A percentile compares a stretch with the other conserved stretches of the same genome.
These are phyloP conservation scores for Synergus umbraculus DNA, from an alignment of 2,888 invertebrate genomes.

Conservation along the genomic window DNA sequence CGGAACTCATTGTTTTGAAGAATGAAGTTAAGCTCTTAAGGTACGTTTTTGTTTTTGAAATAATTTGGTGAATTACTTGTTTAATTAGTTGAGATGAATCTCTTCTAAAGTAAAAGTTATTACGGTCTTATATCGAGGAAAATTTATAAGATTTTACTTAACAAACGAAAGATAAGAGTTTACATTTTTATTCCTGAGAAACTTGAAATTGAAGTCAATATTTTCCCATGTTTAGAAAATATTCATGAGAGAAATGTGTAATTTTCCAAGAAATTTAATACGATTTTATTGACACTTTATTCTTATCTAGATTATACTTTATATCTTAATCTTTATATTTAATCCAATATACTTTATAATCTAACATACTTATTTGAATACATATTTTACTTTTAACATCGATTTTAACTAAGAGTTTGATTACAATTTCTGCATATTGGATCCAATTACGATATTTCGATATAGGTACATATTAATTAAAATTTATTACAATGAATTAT, in stretches of 20 bases:
- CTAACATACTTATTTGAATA: no score
- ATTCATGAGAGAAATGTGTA: no score
- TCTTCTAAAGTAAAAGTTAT: neutral
- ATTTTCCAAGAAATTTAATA: no score
- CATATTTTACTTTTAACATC: no score
- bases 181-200: no score
- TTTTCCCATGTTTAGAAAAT: no score
- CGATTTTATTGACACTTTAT: no score
- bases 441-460: neutral
- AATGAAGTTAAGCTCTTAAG: slow-evolving; percentile 79
- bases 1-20: slow-evolving; percentile 78
- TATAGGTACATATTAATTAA: neutral
- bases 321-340: no score
- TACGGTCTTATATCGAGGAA: neutral
- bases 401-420: neutral
- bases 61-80: neutral
- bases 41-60: slow-evolving; percentile 66
- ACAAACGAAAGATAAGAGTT: no score
- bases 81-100: neutral
- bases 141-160: neutral
- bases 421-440: neutral
- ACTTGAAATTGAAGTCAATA: no score
- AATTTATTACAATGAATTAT: neutral
- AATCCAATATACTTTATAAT: no score
- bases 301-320: no score